phyloP scores from a whole-genome alignment of 2,797 vertebrate genomes.

The Enteromius paludinosus region DNA sequence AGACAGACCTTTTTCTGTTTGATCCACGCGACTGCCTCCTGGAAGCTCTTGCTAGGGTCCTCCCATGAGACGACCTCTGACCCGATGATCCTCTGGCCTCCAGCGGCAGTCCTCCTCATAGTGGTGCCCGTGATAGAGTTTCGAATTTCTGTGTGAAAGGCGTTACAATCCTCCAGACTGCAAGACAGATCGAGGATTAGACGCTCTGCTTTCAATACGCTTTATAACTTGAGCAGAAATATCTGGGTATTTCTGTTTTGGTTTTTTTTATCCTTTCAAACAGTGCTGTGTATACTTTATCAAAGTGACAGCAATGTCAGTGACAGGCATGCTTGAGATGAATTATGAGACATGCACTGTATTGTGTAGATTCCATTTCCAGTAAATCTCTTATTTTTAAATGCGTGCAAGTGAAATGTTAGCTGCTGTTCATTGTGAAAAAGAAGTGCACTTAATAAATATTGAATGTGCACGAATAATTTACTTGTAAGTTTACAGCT shows the following conservation, averaged over 20 bases:
- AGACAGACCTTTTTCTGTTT: constrained; percentile 76
- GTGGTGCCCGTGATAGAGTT: constrained; percentile 45
- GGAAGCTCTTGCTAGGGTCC: constrained; percentile 65
- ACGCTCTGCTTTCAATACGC: background rate
- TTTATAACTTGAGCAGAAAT: background rate
- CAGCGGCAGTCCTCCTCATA: constrained; percentile 53
- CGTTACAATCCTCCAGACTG: constrained; percentile 68
- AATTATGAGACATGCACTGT: background rate
- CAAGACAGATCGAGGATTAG: constrained; percentile 30
- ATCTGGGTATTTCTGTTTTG: background rate
- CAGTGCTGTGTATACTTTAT: background rate
- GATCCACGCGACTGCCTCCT: constrained; percentile 77
- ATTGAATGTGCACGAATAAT: background rate
- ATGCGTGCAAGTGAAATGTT: background rate
- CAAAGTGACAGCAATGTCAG: background rate
- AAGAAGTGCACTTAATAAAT: background rate
- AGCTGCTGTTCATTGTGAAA: background rate
- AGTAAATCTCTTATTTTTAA: background rate
- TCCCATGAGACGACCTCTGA: constrained; percentile 59
- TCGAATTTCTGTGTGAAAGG: constrained; percentile 38
- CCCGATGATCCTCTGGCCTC: background rate
- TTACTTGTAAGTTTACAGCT: background rate
- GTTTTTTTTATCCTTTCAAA: background rate
- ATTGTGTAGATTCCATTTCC: background rate
- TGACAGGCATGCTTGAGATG: background rate